Evolutionary conservation across 2,113 vertebrate genomes (phyloP).

Genomic region (Pleuronectes platessa): DNA sequence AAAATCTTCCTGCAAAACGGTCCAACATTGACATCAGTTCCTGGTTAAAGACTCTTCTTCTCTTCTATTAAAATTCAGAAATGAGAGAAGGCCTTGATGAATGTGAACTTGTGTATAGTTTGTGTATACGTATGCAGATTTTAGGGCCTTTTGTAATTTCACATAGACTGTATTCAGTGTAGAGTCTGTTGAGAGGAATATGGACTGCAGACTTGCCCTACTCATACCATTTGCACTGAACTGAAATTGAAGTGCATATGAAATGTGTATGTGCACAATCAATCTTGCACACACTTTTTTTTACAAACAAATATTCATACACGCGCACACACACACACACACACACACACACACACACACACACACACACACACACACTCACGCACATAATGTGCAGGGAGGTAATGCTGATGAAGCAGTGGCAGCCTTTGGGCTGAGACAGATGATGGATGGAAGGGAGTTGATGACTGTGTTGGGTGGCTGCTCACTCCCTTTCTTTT

Average conservation of each 20-base stretch:
- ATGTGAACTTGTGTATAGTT: background rate
- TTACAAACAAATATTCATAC: constrained; percentile 49
- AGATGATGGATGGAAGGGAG: constrained; percentile 69
- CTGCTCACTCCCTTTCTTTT: constrained; percentile 63
- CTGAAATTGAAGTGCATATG: constrained; percentile 7
- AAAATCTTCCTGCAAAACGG: background rate
- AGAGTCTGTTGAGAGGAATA: background rate
- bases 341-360: background rate
- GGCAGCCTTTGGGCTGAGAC: constrained; percentile 65
- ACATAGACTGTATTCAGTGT: background rate
- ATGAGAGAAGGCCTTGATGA: background rate
- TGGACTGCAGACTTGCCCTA: background rate
- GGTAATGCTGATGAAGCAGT: constrained; percentile 67
- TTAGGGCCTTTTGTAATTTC: background rate
- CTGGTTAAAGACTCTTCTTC: too few relatives aligned
- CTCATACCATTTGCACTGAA: constrained; percentile 9
- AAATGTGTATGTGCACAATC: constrained; percentile 8
- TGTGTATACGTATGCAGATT: background rate
- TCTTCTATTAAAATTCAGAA: background rate
- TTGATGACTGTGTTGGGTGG: constrained; percentile 75
- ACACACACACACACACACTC: background rate
- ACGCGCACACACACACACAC: background rate
- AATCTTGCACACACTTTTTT: constrained; percentile 16
- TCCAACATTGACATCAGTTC: too few relatives aligned
- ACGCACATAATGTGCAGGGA: constrained; percentile 19